These are phyloP conservation scores for Planiliza haematocheilus DNA, from an alignment of 2,113 vertebrate species.

Conservation along the genomic window DNA sequence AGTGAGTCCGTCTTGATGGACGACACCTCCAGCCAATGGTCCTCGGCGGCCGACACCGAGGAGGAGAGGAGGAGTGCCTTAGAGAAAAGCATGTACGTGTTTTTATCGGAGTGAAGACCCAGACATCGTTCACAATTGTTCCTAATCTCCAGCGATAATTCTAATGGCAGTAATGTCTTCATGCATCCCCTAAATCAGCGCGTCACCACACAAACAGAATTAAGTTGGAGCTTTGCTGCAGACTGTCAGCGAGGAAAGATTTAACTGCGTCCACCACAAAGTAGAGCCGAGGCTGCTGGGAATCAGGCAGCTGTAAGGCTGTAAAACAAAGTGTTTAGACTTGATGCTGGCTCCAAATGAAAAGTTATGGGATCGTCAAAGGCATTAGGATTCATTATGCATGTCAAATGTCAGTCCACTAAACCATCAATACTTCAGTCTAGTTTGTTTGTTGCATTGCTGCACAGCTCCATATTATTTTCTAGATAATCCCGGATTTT, in stretches of 20 bases:
- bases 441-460: no score
- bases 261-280: not conserved
- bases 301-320: not conserved
- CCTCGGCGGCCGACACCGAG: constrained; percentile 83
- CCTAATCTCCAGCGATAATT: not conserved
- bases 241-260: not conserved
- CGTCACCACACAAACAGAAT: not conserved
- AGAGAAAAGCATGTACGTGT: constrained; percentile 93
- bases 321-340: not conserved
- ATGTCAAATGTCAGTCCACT: not conserved
- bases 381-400: not conserved
- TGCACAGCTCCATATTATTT: not conserved
- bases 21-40: constrained; percentile 85
- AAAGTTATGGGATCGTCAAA: not conserved
- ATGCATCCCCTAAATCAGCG: constrained; percentile 6
- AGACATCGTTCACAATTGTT: not conserved
- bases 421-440: not conserved
- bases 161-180: not conserved
- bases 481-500: not conserved
- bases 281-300: not conserved
- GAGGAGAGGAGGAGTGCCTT: constrained; percentile 88
- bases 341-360: constrained; percentile 1
- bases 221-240: constrained; percentile 8
- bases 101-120: not conserved
- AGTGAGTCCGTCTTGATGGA: constrained; percentile 81